A percentile compares a stretch with the other conserved stretches of the same genome.
Evolutionary conservation across 2,113 vertebrate genomes (phyloP).

Genomic region (Notarius lentiginosus): DNA sequence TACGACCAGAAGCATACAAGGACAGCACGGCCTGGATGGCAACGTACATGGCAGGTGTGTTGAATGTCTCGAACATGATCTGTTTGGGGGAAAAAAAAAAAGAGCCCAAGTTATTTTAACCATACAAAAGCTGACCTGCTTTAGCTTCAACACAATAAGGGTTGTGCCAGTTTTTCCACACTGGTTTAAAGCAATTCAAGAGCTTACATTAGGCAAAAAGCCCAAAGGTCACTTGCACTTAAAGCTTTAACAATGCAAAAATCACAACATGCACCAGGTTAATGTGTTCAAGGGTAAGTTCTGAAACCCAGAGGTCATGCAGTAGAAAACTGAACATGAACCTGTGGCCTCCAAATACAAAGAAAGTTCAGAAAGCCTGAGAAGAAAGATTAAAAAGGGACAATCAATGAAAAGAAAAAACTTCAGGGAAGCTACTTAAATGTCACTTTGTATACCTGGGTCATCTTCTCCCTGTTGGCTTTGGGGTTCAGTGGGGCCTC

Average conservation of each 20-base stretch:
- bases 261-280: neutral
- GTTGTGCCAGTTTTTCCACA: neutral
- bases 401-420: slow-evolving; percentile 6
- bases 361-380: slow-evolving; percentile 63
- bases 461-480: slow-evolving; percentile 98
- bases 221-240: neutral
- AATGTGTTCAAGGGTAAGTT: neutral
- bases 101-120: neutral
- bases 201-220: neutral
- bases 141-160: neutral
- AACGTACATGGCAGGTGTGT: slow-evolving; percentile 98
- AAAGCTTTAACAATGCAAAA: neutral
- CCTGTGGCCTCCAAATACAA: slow-evolving; percentile 81
- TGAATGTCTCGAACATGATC: slow-evolving; percentile 99
- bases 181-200: neutral
- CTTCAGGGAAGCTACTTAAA: neutral
- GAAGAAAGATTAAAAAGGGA: slow-evolving; percentile 27
- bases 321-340: slow-evolving; percentile 69
- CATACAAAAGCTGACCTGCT: neutral
- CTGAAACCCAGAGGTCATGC: slow-evolving; percentile 52
- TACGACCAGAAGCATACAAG: slow-evolving; percentile 95
- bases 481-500: slow-evolving; percentile 98
- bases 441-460: slow-evolving; percentile 72
- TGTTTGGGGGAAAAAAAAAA: slow-evolving; percentile 51
- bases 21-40: slow-evolving; percentile 98